Base-by-base conservation (phyloP, 2,113 vertebrate species). In the Aspidoscelis tigris region DNA sequence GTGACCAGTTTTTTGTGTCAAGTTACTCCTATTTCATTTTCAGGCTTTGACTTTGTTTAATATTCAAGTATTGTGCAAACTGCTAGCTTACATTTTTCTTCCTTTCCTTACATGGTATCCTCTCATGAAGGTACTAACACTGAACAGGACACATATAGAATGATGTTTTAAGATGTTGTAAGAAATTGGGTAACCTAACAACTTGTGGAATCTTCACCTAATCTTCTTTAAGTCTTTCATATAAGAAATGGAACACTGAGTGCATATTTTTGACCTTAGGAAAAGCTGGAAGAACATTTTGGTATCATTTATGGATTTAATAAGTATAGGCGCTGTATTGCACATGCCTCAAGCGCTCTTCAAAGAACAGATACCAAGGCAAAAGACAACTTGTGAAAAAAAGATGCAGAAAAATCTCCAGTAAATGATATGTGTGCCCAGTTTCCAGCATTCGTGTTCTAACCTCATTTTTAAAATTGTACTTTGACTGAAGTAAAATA, bases 401-500 rank as follows among this genome's bases (percentile, higher is more conserved):
- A 61, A 12, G 4, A 21, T 61, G 20, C 26, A 12, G n/a, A 33
- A 70, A 41, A 82, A 74, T 2, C 20, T 24, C 43, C 74, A 61
- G 3, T 10, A 53, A 61, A 18, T 16, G 3, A 61, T 18, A 61
- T 61, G 58, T 70, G 69, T 70, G 69, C 33, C n/a, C 69, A 70
- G 12, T 39, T 39, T 3, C 69, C 69, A 70, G 33, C n/a, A 70
- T 39, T 11, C 22, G 6, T 26, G 1, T 1, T 73, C 4, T 61
- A 33, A 33, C 64, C 20, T 39, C 20, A 16, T 55, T 14, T 65
- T 70, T 72, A 74, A 53, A 53, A 74, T 39, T 70, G 9, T 5
- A 11, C 72, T 11, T 47, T 26, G 65, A 33, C 65, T 7, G 58
- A 26, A 74, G 41, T 33, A 80, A 91, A 86, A 90, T 90, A 88